Evolutionary conservation across 2,888 invertebrate genomes (phyloP).

Genomic region (Eupelmus urozonus): DNA sequence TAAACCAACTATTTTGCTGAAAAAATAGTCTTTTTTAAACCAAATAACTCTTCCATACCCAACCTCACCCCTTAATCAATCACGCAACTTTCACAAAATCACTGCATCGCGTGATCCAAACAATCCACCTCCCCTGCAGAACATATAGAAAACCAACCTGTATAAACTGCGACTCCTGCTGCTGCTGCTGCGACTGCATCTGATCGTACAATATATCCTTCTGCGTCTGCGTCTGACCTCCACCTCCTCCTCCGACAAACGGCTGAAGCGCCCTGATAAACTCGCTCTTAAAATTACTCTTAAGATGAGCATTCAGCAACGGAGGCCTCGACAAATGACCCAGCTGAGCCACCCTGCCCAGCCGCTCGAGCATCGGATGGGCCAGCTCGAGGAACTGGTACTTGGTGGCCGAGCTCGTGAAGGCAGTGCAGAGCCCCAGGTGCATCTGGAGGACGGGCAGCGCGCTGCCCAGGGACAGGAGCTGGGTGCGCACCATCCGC

Average conservation of each 20-base stretch:
- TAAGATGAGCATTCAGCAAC: conserved; percentile 68
- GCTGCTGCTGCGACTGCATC: conserved; percentile 22
- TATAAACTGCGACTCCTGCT: conserved; percentile 41
- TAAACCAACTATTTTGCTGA: no score
- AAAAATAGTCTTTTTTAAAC: no score
- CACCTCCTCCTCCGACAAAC: conserved; percentile 78
- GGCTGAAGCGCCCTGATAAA: conserved; percentile 82
- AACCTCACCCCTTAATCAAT: no score
- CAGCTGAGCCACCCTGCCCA: conserved; percentile 83
- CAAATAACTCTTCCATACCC: no score
- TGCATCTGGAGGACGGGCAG: conserved; percentile 85
- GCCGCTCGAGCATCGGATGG: conserved; percentile 83
- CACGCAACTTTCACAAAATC: no score
- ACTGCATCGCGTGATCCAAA: no score
- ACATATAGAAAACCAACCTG: no score
- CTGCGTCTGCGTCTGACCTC: not conserved
- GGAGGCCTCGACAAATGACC: conserved; percentile 80
- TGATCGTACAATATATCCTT: conserved; percentile 45
- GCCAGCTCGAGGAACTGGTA: conserved; percentile 86
- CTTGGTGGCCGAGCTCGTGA: conserved; percentile 85
- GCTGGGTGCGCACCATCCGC: conserved; percentile 79
- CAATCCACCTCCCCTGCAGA: no score
- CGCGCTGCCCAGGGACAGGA: conserved; percentile 80
- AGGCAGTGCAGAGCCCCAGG: conserved; percentile 84
- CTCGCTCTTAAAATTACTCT: conserved; percentile 82